Conservation (phyloP, 2,888 invertebrate species). For the Magallana nippona region DNA sequence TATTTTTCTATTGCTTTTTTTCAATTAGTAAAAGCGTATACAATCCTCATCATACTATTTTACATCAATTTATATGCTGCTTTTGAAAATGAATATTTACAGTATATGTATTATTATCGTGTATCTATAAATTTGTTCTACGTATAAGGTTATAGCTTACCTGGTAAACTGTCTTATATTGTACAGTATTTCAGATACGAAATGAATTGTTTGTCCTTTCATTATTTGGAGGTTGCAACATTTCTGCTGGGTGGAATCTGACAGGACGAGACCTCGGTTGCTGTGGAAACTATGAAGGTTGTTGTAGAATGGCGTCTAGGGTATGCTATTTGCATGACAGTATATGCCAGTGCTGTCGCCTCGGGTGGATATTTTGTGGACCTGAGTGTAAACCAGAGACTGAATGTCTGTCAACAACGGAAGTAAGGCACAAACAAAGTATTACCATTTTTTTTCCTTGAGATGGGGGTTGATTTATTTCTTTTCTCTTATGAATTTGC, state of each 20-base stretch:
- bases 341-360: slow-evolving; percentile 62
- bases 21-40: too few species aligned
- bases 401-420: background rate
- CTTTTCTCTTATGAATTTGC: too few species aligned
- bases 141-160: too few species aligned
- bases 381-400: slow-evolving; percentile 59
- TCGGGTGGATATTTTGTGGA: slow-evolving; percentile 58
- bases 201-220: background rate
- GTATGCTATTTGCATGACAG: slow-evolving; percentile 66
- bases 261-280: slow-evolving; percentile 67
- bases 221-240: background rate
- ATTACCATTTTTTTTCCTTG: background rate
- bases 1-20: too few species aligned
- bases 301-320: slow-evolving; percentile 62
- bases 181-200: too few species aligned
- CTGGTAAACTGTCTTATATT: too few species aligned
- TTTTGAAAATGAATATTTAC: too few species aligned
- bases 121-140: too few species aligned
- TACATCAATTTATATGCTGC: too few species aligned
- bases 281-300: slow-evolving; percentile 67
- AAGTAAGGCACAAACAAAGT: background rate
- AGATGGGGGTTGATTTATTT: too few species aligned
- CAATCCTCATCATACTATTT: too few species aligned
- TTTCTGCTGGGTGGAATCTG: slow-evolving; percentile 59
- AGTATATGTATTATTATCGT: too few species aligned